Evolutionary conservation across 30 jellyfish, hydroid and myxozoan genomes (phyloP).

Genomic region (Chrysaora quinquecirrha): DNA sequence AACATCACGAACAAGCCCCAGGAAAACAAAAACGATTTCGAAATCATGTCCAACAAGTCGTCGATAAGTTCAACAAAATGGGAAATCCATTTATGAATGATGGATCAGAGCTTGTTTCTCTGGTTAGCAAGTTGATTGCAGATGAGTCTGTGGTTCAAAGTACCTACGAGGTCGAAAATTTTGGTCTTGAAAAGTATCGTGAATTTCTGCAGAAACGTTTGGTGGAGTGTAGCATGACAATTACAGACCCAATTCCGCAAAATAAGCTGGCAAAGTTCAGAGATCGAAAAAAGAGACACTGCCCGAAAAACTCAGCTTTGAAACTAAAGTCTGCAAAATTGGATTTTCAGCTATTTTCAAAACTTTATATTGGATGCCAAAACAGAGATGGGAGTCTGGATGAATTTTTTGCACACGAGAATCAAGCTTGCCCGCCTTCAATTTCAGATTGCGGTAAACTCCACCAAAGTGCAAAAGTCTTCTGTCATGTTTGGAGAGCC

Average conservation of each 20-base stretch:
- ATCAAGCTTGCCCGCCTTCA: conserved; percentile 50
- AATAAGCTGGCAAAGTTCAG: conserved; percentile 26
- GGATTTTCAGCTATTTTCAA: conserved; percentile 33
- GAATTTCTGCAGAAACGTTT: background rate
- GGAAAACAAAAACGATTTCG: conserved; percentile 21
- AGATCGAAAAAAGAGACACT: background rate
- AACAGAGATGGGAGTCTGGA: conserved; percentile 49
- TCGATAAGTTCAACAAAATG: conserved; percentile 3
- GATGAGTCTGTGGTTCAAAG: background rate
- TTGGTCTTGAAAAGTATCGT: conserved; percentile 13
- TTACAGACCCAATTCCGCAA: conserved; percentile 1
- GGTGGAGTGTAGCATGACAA: background rate
- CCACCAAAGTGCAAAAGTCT: conserved; percentile 23
- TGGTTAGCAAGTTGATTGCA: conserved; percentile 18
- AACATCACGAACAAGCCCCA: conserved; percentile 39
- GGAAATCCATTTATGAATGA: conserved; percentile 62
- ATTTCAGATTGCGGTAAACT: conserved; percentile 33
- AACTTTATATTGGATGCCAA: conserved; percentile 60
- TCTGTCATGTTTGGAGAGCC: conserved; percentile 23
- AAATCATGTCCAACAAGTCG: conserved; percentile 31
- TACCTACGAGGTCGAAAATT: background rate
- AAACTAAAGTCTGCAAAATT: conserved; percentile 19
- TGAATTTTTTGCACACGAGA: conserved; percentile 38
- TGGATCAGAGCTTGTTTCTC: conserved; percentile 29
- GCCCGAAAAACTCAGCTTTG: conserved; percentile 8